These are phyloP conservation scores for Parascotia fuliginaria DNA, from an alignment of 2,888 invertebrate species.

Conservation along the genomic window DNA sequence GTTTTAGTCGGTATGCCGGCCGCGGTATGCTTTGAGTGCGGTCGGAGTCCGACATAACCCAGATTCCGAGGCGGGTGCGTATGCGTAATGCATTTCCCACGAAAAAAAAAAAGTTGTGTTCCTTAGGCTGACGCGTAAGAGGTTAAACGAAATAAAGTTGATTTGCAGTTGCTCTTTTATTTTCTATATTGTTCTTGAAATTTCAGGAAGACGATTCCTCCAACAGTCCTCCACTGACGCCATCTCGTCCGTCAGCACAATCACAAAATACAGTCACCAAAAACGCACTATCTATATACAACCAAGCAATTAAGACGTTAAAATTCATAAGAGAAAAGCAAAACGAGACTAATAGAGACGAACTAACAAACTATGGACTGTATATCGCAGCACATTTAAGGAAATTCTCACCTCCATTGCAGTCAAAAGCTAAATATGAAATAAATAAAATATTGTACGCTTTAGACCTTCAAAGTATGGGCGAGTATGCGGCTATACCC, in stretches of 20 bases:
- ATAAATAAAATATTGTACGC: constrained; percentile 18
- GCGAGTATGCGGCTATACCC: background rate
- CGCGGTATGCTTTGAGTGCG: too few species aligned
- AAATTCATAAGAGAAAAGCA: constrained; percentile 3
- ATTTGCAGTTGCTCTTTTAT: too few species aligned
- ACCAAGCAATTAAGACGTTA: constrained; percentile 10
- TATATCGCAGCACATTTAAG: constrained; percentile 16
- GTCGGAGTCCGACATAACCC: too few species aligned
- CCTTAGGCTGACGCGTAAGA: too few species aligned
- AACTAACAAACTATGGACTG: constrained; percentile 12
- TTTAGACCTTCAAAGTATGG: constrained; percentile 10
- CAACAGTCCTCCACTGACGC: background rate
- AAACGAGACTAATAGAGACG: constrained; percentile 1
- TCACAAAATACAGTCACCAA: background rate
- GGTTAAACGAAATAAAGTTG: too few species aligned
- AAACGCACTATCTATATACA: background rate
- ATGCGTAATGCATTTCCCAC: too few species aligned
- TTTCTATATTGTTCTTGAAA: background rate
- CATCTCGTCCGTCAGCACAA: background rate
- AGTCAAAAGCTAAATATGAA: constrained; percentile 14
- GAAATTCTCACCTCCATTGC: constrained; percentile 9
- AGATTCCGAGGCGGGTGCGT: too few species aligned
- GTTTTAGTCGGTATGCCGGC: too few species aligned
- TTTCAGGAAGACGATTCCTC: constrained; percentile 10
- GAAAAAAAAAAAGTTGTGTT: too few species aligned